Evolutionary conservation across 2,888 invertebrate species (phyloP), one percentile per base, ranked within the genome.

Genomic region (Apamea anceps): DNA sequence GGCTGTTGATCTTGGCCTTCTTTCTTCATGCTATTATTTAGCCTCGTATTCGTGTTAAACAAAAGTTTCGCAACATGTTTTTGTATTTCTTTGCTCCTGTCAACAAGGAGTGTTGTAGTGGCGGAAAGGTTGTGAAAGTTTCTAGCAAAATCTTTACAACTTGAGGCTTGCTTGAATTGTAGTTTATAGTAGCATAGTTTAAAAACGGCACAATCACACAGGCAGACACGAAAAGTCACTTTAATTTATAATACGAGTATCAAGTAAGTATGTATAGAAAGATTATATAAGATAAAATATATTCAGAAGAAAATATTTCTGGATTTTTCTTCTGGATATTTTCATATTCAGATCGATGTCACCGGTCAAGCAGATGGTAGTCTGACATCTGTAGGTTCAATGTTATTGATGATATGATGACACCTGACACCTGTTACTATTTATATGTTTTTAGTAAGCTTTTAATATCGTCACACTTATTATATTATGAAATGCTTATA

Each of bases 41-140:
- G 2, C 21, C 1, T 32, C 45, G 18, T 45, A 32, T 78, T 65
- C 15, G 0, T 79, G 32, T 15, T 25, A 37, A 45, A 66, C 25
- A 79, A 78, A 78, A 32, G 8, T 79, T 45, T 0, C 25, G 25
- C 12, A 76, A 37, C 13, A 48, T 77, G 8, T 45, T 54, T 72
- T 45, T 74, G 8, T 57, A 7, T 32, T 18, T 4, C 25, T 37
- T 5, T 71, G 5, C 25, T 71, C 25, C 25, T 51, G 32, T 15
- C 2, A 65, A 37, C 21, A 51, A 21, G 51, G 57, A 60, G 60
- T n/a, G n/a, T 60, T n/a, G n/a, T 21, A 51, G 25, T 15, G 15
- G 15, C 25, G 13, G 54, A 71, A 25, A 18, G 10, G 25, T 32
- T 48, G 45, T 32, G 2, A 51, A 7, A 21, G 32, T 51, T 25